phyloP scores from a whole-genome alignment of 2,888 invertebrate species.

The Pachycephus smyrnensis region DNA sequence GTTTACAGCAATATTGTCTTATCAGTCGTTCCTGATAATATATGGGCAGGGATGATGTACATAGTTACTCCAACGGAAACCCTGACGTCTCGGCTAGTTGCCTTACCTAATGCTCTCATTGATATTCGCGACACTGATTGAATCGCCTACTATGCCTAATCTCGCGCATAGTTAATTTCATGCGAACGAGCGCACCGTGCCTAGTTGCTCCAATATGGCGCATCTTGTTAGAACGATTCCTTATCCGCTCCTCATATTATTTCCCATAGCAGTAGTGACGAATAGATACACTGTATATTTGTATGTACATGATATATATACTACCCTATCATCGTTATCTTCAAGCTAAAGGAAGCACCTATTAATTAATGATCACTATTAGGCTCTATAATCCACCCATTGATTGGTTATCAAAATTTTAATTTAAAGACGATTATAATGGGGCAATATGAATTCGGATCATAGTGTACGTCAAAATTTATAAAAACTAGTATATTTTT shows the following conservation, averaged over 20 bases:
- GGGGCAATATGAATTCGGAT: background rate
- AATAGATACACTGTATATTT: slow-evolving; percentile 11
- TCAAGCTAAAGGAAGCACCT: background rate
- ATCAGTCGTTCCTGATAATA: background rate
- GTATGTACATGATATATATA: background rate
- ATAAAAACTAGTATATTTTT: background rate
- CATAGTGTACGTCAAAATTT: background rate
- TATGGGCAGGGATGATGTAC: background rate
- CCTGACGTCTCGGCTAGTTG: slow-evolving; percentile 45
- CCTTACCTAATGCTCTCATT: slow-evolving; percentile 51
- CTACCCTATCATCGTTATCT: background rate
- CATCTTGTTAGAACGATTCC: background rate
- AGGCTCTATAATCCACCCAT: background rate
- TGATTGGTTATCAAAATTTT: background rate
- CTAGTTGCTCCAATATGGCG: background rate
- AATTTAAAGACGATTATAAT: background rate
- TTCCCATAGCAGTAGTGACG: background rate
- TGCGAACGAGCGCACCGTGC: background rate
- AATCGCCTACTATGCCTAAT: slow-evolving; percentile 42
- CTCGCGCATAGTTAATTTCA: slow-evolving; percentile 25
- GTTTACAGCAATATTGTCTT: background rate
- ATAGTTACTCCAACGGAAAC: slow-evolving; percentile 32
- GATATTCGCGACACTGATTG: slow-evolving; percentile 47
- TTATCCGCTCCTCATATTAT: background rate
- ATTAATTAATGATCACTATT: background rate